Evolutionary conservation across 2,797 vertebrate species (phyloP).

Genomic region (Limosa lapponica): DNA sequence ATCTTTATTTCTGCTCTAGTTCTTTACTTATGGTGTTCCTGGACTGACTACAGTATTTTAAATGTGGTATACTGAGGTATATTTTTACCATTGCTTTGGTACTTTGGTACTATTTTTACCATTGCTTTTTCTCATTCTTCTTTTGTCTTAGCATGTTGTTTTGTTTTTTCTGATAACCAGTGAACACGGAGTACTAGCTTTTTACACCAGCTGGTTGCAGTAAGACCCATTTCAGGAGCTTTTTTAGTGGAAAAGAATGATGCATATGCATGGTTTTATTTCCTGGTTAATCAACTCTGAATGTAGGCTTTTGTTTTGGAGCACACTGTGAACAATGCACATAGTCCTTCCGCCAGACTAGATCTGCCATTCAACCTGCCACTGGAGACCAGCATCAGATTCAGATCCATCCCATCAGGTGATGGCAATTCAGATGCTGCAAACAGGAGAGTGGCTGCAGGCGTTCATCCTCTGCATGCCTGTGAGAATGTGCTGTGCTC

Average conservation of each 20-base stretch:
- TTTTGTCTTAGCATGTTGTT: not conserved
- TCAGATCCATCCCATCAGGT: not conserved
- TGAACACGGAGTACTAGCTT: not conserved
- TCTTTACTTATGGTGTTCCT: not conserved
- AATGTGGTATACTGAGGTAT: not conserved
- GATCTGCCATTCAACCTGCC: not conserved
- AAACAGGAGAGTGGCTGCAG: not conserved
- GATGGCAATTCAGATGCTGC: not conserved
- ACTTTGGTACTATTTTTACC: not conserved
- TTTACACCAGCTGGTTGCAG: not conserved
- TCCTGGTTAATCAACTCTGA: not conserved
- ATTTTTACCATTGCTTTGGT: no score
- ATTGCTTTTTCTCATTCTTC: not conserved
- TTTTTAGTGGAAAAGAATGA: not conserved
- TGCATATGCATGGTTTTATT: accelerated
- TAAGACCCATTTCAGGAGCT: not conserved
- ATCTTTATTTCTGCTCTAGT: not conserved
- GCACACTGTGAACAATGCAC: not conserved
- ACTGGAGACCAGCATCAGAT: not conserved
- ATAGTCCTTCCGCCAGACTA: not conserved
- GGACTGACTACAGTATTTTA: not conserved
- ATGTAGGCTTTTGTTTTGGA: not conserved
- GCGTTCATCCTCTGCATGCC: accelerated
- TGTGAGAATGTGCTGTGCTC: not conserved
- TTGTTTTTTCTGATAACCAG: not conserved